Evolutionary conservation across 1,140 invertebrate genomes (phyloP), one percentile per base, ranked within the genome.

Genomic region (Aphis craccivora): DNA sequence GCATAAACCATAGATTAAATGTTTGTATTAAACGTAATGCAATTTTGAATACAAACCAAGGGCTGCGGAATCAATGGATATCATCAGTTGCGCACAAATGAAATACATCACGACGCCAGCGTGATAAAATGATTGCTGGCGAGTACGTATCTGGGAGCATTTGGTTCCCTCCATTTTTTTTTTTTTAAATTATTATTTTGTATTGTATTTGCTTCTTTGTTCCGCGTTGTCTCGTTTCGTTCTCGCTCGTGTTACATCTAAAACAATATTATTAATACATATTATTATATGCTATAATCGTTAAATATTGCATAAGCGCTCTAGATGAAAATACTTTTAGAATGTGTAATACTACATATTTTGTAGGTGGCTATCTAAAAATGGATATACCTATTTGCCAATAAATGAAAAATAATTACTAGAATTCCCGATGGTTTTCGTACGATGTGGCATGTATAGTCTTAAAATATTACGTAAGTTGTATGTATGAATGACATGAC

Each of bases 161-260:
- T 89, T 22, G 35, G 48, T 43, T n/a, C 25, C 60, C 55, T 67
- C 67, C 89, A 67, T 90, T 67, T 90, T 67, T 53, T 55, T 43
- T 90, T 67, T 90, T 67, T 53, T 55, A 9, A 11, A 43, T 84
- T 23, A 84, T 84, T 84, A n/a, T 83, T 83, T 84, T 40, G 7
- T 90, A 43, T 40, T 90, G n/a, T 89, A 25, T 48, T 87, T 87
- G 6, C 37, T 87, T 18, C 45, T 87, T 43, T 89, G 84, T 89
- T 87, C 45, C 30, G 43, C 9, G 14, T 90, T 30, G 37, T 30
- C n/a, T 22, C 35, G 45, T 35, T 55, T 18, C 9, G 37, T 67
- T 90, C n/a, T 89, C 53, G 89, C 8, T 55, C 35, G 23, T 37
- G 88, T 90, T 90, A 90, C 89, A 90, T 90, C 89, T 90, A 23